These are phyloP conservation scores for Nowickia ferox DNA, from an alignment of 2,888 invertebrate species.

Conservation along the genomic window DNA sequence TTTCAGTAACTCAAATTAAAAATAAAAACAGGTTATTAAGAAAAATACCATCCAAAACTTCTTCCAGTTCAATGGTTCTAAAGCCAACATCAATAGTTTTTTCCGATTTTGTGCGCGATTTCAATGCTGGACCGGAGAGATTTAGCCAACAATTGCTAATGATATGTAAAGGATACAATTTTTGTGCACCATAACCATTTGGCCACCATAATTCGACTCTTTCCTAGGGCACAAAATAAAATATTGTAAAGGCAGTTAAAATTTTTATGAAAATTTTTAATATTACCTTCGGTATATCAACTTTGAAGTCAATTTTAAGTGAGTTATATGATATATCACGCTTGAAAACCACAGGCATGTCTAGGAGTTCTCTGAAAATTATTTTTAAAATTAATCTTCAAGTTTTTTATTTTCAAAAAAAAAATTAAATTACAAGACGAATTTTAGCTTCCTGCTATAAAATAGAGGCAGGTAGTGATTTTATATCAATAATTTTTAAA, in stretches of 20 bases:
- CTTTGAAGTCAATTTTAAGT: slow-evolving; percentile 76
- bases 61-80: slow-evolving; percentile 91
- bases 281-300: slow-evolving; percentile 75
- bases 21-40: background rate
- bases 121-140: slow-evolving; percentile 71
- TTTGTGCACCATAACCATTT: slow-evolving; percentile 93
- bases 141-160: slow-evolving; percentile 81
- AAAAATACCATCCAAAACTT: slow-evolving; percentile 84
- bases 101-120: slow-evolving; percentile 78
- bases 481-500: too few relatives aligned
- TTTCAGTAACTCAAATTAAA: background rate
- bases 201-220: slow-evolving; percentile 94
- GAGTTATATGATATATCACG: slow-evolving; percentile 71
- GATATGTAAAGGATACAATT: slow-evolving; percentile 88
- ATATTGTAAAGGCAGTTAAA: background rate
- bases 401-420: background rate
- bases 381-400: background rate
- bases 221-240: slow-evolving; percentile 77
- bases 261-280: background rate
- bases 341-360: slow-evolving; percentile 73
- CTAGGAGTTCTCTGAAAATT: slow-evolving; percentile 78
- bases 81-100: slow-evolving; percentile 90
- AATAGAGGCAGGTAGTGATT: too few relatives aligned
- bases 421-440: background rate
- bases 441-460: background rate